Evolutionary conservation across 2,113 vertebrate genomes (phyloP).

Genomic region (Telmatochromis brachygnathus): DNA sequence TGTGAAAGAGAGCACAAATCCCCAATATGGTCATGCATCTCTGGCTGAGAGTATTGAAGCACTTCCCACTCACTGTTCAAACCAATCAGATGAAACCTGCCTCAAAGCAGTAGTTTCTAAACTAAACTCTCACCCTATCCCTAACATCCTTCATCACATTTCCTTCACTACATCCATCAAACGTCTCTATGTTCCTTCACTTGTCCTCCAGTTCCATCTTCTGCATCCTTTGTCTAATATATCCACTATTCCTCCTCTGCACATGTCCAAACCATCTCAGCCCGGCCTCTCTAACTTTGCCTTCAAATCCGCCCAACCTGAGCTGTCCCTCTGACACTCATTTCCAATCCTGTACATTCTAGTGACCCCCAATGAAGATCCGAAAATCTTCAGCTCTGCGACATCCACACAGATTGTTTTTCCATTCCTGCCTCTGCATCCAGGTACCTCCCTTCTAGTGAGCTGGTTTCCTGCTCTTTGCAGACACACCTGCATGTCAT

Average conservation of each 20-base stretch:
- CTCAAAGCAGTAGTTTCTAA: not conserved
- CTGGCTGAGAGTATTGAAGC: not conserved
- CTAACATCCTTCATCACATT: not conserved
- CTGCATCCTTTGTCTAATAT: not conserved
- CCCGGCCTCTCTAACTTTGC: not conserved
- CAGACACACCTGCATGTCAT: not conserved
- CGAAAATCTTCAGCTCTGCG: not conserved
- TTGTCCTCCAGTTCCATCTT: not conserved
- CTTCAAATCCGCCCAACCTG: not conserved
- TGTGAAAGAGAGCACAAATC: not conserved
- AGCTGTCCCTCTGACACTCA: not conserved
- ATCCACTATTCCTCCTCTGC: not conserved
- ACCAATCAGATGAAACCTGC: not conserved
- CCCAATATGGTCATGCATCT: not conserved
- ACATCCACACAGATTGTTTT: not conserved
- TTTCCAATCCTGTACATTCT: not conserved
- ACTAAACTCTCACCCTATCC: not conserved
- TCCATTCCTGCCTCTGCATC: not conserved
- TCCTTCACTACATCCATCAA: not conserved
- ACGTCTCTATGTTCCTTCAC: accelerated
- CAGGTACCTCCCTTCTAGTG: not conserved
- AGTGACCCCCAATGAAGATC: not conserved
- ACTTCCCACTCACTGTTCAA: not conserved
- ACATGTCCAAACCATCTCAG: not conserved
- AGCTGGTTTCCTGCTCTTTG: not conserved